Evolutionary conservation across 2,888 invertebrate genomes (phyloP).

Genomic region (Dorcus hopei): DNA sequence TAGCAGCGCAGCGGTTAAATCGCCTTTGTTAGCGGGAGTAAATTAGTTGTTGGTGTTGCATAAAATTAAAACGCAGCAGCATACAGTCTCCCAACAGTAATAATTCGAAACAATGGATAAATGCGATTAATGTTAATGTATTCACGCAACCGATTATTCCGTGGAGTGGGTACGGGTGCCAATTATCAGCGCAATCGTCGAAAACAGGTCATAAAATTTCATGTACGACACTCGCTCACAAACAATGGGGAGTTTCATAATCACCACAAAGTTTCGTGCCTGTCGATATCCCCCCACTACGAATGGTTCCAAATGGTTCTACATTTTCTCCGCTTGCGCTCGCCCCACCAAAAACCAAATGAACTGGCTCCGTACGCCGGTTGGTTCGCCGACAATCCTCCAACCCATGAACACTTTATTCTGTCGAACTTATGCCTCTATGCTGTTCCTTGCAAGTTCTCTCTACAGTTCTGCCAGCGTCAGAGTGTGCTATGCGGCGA

Average conservation of each 20-base stretch:
- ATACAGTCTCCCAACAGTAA: too few species aligned
- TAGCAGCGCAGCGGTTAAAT: too few species aligned
- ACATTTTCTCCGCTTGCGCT: slow-evolving; percentile 17
- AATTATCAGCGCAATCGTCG: slow-evolving; percentile 13
- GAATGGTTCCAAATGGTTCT: slow-evolving; percentile 21
- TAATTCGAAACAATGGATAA: background rate
- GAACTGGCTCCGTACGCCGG: slow-evolving; percentile 16
- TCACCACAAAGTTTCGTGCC: slow-evolving; percentile 5
- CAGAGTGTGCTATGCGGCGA: background rate
- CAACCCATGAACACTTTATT: slow-evolving; percentile 19
- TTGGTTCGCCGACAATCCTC: slow-evolving; percentile 14
- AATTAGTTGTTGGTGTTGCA: too few species aligned
- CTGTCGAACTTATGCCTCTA: slow-evolving; percentile 19
- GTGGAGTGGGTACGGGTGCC: slow-evolving; percentile 11
- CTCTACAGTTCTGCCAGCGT: background rate
- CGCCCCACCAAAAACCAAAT: slow-evolving; percentile 21
- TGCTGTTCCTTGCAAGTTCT: slow-evolving; percentile 6
- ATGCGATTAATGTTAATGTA: slow-evolving; percentile 16
- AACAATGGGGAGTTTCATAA: slow-evolving; percentile 10
- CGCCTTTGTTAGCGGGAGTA: too few species aligned
- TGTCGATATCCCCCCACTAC: slow-evolving; percentile 12
- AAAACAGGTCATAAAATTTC: slow-evolving; percentile 19
- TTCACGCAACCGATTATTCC: slow-evolving; percentile 10
- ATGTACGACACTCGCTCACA: slow-evolving; percentile 2
- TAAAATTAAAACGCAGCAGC: too few species aligned